Base-by-base conservation (phyloP, 1,140 invertebrate species). In the Bicyclus anynana region DNA sequence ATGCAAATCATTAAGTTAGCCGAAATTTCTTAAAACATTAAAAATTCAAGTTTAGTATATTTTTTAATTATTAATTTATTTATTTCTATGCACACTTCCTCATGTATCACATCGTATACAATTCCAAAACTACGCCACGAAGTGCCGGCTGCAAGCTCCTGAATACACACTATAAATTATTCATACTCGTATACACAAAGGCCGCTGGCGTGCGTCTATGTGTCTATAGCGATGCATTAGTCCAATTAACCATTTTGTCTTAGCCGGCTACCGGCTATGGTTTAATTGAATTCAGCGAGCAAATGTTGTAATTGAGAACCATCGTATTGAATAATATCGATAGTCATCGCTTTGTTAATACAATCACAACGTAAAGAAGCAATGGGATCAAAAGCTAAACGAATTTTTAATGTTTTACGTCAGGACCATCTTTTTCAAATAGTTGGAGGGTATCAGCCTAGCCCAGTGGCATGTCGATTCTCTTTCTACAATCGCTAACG, bases 241-340 rank as follows among this genome's bases (percentile, higher is more conserved):
- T 40, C 38, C 38, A 52, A 52, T 52, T 52, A 52, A 52, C n/a
- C 38, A 38, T 26, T 52, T 38, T 40, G 50, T 40, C 35, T 52
- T 52, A 20, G 40, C 40, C 40, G 16, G 37, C 37, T 40, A 20
- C 17, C 16, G 40, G 40, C 40, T 44, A 20, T 44, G 17, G 16
- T 20, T 3, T 44, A 20, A 44, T 20, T 44, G 20, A 44, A 44
- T 20, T 20, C 40, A 44, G 20, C 10, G 40, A 44, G 18, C 12
- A 44, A 44, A 20, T 44, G 12, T 44, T 44, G 40, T 20, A 44
- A 20, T 44, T 44, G 40, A 44, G 40, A 44, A 44, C 40, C 12
- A 44, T 10, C 40, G 7, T 44, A 10, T 44, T 7, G 40, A 44
- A 20, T 44, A 44, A 44, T 7, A 44, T 44, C 14, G 40, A n/a